Conservation (phyloP, 2,113 vertebrate species). For the Oostethus manadensis region DNA sequence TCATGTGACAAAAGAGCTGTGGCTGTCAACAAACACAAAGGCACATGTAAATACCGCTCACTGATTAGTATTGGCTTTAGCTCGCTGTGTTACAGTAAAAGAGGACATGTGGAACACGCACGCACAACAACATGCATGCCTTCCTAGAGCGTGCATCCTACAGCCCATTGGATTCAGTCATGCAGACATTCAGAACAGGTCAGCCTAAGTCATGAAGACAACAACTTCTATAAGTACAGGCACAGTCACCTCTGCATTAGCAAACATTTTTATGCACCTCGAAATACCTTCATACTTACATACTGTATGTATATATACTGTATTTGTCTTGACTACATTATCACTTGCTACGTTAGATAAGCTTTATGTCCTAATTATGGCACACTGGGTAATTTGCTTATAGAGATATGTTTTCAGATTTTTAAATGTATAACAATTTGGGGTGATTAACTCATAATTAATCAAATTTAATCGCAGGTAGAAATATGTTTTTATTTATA, state of each 20-base stretch:
- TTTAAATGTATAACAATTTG: too few relatives aligned
- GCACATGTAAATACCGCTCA: constrained; percentile 5
- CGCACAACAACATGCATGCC: constrained; percentile 1
- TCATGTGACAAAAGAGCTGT: constrained; percentile 29
- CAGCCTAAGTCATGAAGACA: constrained; percentile 20
- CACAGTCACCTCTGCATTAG: not conserved
- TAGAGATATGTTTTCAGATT: too few relatives aligned
- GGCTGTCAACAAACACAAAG: constrained; percentile 29
- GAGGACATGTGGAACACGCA: not conserved
- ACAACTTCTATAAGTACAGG: not conserved
- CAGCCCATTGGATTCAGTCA: constrained; percentile 10
- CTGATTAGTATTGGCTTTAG: constrained; percentile 18
- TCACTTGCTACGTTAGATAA: too few relatives aligned
- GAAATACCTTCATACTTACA: too few relatives aligned
- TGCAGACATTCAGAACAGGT: constrained; percentile 23
- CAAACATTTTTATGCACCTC: too few relatives aligned
- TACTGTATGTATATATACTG: too few relatives aligned
- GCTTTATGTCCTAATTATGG: too few relatives aligned
- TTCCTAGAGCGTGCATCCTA: constrained; percentile 14
- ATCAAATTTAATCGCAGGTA: too few relatives aligned
- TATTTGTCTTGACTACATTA: too few relatives aligned
- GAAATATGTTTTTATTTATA: too few relatives aligned
- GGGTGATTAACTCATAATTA: too few relatives aligned
- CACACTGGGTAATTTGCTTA: too few relatives aligned
- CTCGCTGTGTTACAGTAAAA: constrained; percentile 6